Conservation (phyloP, 2,888 invertebrate species). For the Trichogramma evanescens region DNA sequence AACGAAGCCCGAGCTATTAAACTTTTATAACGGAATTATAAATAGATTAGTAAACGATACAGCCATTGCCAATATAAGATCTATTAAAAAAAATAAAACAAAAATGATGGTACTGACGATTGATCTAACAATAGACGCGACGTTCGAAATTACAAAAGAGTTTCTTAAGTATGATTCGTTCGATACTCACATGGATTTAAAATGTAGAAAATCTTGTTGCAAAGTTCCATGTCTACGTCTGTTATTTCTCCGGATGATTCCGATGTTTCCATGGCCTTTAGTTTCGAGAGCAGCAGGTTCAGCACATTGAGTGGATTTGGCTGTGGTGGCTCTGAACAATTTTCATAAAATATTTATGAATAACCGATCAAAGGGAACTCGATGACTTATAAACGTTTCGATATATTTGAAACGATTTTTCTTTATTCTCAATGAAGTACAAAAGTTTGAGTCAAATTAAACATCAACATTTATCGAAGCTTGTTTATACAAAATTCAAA, state of each 20-base stretch:
- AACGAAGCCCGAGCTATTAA: too few relatives aligned
- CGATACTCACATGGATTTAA: conserved; percentile 18
- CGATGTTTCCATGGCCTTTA: conserved; percentile 20
- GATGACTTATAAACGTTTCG: too few relatives aligned
- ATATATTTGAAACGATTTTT: too few relatives aligned
- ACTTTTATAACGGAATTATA: too few relatives aligned
- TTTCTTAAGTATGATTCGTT: neutral
- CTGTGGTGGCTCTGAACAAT: conserved; percentile 18
- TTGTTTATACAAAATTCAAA: too few relatives aligned
- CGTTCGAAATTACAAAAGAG: too few relatives aligned
- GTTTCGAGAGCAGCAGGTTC: conserved; percentile 20
- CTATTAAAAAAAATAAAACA: neutral
- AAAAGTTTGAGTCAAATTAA: too few relatives aligned
- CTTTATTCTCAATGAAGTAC: too few relatives aligned
- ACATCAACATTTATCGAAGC: too few relatives aligned
- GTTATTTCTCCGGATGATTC: conserved; percentile 15
- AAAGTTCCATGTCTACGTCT: conserved; percentile 20
- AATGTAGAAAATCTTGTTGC: conserved; percentile 21
- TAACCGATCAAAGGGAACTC: too few relatives aligned
- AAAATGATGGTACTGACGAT: neutral
- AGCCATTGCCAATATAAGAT: neutral
- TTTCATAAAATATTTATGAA: too few relatives aligned
- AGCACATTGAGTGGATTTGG: conserved; percentile 22
- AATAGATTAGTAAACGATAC: neutral
- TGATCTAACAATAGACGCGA: too few relatives aligned